Evolutionary conservation across 2,888 invertebrate species (phyloP).

Genomic region (Sarcophaga caerulescens): DNA sequence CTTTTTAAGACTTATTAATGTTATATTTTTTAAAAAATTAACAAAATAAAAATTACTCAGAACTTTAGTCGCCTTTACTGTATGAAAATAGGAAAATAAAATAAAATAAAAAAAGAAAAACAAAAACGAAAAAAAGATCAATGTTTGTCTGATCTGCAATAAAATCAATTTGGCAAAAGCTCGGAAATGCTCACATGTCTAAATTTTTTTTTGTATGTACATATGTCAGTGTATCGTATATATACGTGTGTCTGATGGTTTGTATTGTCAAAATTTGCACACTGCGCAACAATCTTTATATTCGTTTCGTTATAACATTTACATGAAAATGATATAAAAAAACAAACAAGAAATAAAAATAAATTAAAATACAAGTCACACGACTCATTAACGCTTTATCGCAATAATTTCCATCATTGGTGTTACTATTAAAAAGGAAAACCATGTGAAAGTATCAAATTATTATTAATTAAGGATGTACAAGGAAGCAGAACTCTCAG

Average conservation of each 20-base stretch:
- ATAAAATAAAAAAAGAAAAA: constrained; percentile 2
- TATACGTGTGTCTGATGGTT: not conserved
- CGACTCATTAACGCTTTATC: constrained; percentile 32
- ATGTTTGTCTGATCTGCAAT: constrained; percentile 44
- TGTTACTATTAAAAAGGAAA: too few relatives aligned
- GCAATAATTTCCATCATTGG: too few relatives aligned
- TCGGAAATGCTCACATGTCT: constrained; percentile 40
- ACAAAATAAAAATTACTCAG: too few relatives aligned
- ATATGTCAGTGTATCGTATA: not conserved
- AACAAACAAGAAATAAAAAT: not conserved
- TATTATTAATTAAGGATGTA: too few relatives aligned
- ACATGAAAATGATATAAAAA: constrained; percentile 42
- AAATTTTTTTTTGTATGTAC: constrained; percentile 10
- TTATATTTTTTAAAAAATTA: too few relatives aligned
- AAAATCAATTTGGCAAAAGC: constrained; percentile 58
- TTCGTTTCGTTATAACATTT: constrained; percentile 24
- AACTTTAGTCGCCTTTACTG: constrained; percentile 23
- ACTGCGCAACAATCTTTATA: constrained; percentile 56
- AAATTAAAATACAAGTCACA: constrained; percentile 33
- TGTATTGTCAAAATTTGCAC: constrained; percentile 64
- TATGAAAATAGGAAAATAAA: constrained; percentile 12
- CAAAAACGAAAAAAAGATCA: not conserved
- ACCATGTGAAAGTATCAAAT: too few relatives aligned
- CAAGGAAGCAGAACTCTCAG: too few relatives aligned
- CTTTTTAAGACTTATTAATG: too few relatives aligned